Evolutionary conservation across 1,140 invertebrate species (phyloP).

Genomic region (Vanessa tameamea): DNA sequence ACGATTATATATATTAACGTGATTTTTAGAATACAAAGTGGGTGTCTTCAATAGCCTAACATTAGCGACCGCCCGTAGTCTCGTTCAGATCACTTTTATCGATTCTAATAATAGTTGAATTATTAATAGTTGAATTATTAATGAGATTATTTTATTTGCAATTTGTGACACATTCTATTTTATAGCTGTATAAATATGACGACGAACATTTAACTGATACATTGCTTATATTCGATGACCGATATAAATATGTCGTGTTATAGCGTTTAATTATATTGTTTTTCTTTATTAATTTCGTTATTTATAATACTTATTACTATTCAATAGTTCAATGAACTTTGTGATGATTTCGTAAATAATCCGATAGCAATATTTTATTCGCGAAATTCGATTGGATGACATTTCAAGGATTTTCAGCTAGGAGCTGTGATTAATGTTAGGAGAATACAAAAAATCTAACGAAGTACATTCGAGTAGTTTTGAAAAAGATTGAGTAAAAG

Average conservation of each 20-base stretch:
- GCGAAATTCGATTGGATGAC: no score
- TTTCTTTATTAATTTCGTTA: no score
- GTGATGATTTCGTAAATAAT: no score
- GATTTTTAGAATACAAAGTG: background rate
- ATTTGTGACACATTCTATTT: conserved; percentile 3
- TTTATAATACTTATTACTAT: no score
- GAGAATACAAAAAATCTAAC: no score
- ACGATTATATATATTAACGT: background rate
- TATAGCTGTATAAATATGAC: background rate
- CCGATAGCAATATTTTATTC: no score
- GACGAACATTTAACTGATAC: background rate
- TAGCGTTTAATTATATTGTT: background rate
- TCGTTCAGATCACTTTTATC: background rate
- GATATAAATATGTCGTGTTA: background rate
- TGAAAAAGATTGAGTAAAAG: no score
- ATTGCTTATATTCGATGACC: background rate
- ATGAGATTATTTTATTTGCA: conserved; percentile 33
- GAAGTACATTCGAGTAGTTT: no score
- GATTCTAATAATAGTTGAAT: conserved; percentile 39
- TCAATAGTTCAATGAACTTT: no score
- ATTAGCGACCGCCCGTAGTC: conserved; percentile 33
- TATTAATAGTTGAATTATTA: conserved; percentile 43
- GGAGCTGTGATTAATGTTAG: no score
- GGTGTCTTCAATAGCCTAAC: conserved; percentile 22
- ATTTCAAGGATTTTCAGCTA: no score